A percentile compares a stretch with the other conserved stretches of the same genome.
phyloP scores from a whole-genome alignment of 2,888 invertebrate genomes.

The Nephrotoma appendiculata region DNA sequence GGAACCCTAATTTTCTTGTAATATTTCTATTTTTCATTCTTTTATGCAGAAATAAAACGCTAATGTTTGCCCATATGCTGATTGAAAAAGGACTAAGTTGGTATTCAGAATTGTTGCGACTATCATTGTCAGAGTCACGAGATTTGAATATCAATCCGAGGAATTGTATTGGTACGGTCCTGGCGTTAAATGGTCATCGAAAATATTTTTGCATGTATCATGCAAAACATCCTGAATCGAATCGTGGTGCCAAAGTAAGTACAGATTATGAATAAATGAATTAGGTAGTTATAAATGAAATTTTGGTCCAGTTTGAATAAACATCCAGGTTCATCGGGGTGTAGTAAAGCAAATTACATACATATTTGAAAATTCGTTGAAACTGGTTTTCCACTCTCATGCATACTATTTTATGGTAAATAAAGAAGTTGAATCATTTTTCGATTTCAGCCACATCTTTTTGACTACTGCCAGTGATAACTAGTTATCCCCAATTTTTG shows the following conservation, averaged over 20 bases:
- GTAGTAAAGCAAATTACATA: neutral
- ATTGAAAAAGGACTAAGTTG: slow-evolving; percentile 85
- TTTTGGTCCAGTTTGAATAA: neutral
- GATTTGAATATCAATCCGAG: slow-evolving; percentile 85
- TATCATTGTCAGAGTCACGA: slow-evolving; percentile 69
- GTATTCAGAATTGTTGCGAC: slow-evolving; percentile 81
- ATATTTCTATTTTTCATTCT: neutral
- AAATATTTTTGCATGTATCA: slow-evolving; percentile 99
- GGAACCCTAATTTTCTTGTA: neutral
- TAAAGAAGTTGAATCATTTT: too few relatives aligned
- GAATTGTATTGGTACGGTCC: slow-evolving; percentile 92
- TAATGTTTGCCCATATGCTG: slow-evolving; percentile 86
- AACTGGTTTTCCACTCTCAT: too few relatives aligned
- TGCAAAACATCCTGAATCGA: slow-evolving; percentile 79
- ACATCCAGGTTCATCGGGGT: too few relatives aligned
- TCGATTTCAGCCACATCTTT: too few relatives aligned
- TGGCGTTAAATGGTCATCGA: slow-evolving; percentile 89
- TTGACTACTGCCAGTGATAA: too few relatives aligned
- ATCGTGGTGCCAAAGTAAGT: slow-evolving; percentile 49
- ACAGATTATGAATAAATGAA: neutral
- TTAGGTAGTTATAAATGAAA: neutral
- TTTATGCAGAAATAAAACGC: slow-evolving; percentile 72
- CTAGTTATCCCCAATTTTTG: too few relatives aligned
- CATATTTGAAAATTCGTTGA: neutral
- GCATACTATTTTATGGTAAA: too few relatives aligned